Base-by-base conservation (phyloP, 2,888 invertebrate genomes). In the Tenthredo amoena region DNA sequence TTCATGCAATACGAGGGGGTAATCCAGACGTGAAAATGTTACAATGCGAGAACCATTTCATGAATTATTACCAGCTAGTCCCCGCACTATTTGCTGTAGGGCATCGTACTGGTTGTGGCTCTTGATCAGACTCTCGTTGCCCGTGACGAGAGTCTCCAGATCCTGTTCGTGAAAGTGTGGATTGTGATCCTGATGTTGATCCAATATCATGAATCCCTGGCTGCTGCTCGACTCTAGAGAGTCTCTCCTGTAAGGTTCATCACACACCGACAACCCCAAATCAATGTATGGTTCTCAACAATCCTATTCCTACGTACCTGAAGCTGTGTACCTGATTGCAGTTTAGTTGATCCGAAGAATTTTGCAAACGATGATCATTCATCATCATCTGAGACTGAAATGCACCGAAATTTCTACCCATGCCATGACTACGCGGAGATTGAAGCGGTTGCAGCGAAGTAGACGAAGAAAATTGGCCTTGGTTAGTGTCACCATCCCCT, bases 261-360 rank as follows among this genome's bases (percentile, higher is more conserved):
- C 83, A 50, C n/a, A 26, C 68, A 40, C 26, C 68, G 26, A 83
- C 68, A 83, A 68, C 83, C 40, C 65, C 7, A 71, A 83, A 71
- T 83, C 47, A 68, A 68, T 68, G n/a, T 21, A 68, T 50, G 12
- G 58, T 68, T 85, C 62, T 82, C 83, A 26, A 85, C 3, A 58
- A 55, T 85, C 55, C 77, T 88, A 71, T 85, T 81, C 37, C 77
- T 88, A 88, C 88, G 88, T 90, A 91, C 91, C 91, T 91, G 86
- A 87, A 86, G 84, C 89, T 90, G 87, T 91, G 90, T 91, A 90
- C 89, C 90, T 91, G 91, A 87, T 89, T 86, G 85, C 87, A 86
- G 87, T 88, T 89, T 74, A 87, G 88, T 79, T 86, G 85, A 58
- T 90, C 88, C 10, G 68, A 62, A n/a, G 84, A 43, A 43, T 86